A percentile compares a stretch with the other conserved stretches of the same genome.
These are phyloP conservation scores for Bruchidius siliquastri DNA, from an alignment of 2,888 invertebrate genomes.

Conservation along the genomic window DNA sequence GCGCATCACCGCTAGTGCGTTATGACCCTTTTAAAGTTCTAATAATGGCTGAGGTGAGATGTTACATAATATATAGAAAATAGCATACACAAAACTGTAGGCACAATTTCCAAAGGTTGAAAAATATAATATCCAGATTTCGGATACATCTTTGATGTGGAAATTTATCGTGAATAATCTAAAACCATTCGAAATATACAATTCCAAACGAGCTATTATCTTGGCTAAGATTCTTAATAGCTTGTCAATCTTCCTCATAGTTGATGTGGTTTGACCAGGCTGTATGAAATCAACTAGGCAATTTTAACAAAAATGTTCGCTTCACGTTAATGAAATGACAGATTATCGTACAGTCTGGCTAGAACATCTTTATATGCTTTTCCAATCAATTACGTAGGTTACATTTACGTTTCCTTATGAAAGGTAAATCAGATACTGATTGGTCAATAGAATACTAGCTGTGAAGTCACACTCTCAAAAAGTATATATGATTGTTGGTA, in stretches of 20 bases:
- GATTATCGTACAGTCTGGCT: not conserved
- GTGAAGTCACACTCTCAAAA: not conserved
- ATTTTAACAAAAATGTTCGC: not conserved
- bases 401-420: not conserved
- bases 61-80: no score
- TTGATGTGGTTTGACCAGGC: not conserved
- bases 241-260: not conserved
- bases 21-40: no score
- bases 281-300: not conserved
- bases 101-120: not conserved
- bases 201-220: not conserved
- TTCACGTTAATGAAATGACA: not conserved
- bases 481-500: no score
- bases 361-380: not conserved
- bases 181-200: not conserved
- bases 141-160: not conserved
- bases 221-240: not conserved
- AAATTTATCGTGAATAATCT: no score
- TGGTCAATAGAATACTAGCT: not conserved
- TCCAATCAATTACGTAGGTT: not conserved
- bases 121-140: not conserved
- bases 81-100: not conserved
- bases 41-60: no score
- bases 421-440: not conserved
- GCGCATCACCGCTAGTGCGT: no score